Percentiles rank a stretch among this genome's conserved stretches.
These are phyloP conservation scores for Himalopsyche japonica DNA, from an alignment of 2,888 invertebrate species.

Conservation along the genomic window DNA sequence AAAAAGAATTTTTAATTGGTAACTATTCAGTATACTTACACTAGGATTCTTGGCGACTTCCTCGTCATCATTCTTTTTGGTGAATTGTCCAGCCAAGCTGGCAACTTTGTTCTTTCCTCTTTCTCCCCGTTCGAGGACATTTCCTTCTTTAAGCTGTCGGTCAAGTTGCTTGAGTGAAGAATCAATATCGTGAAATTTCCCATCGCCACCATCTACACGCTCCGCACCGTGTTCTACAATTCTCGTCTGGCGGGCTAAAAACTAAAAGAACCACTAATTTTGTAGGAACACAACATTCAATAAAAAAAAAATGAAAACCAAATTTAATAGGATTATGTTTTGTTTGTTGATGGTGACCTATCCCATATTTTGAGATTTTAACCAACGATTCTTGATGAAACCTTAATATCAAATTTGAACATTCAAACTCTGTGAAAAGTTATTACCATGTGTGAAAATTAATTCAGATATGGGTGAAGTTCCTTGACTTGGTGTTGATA, in stretches of 20 bases:
- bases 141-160: conserved; percentile 77
- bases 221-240: conserved; percentile 69
- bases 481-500: too few species aligned
- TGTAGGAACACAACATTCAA: too few species aligned
- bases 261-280: conserved; percentile 47
- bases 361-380: too few species aligned
- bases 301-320: too few species aligned
- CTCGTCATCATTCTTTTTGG: conserved; percentile 60
- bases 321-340: too few species aligned
- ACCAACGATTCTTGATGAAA: too few species aligned
- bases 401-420: too few species aligned
- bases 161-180: conserved; percentile 71
- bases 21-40: not conserved
- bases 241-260: conserved; percentile 69
- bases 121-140: conserved; percentile 65
- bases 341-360: too few species aligned
- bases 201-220: conserved; percentile 56
- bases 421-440: too few species aligned
- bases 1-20: not conserved
- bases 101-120: conserved; percentile 78
- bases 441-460: too few species aligned
- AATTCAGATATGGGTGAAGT: too few species aligned
- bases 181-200: conserved; percentile 74
- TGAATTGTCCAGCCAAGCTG: conserved; percentile 81
- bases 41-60: conserved; percentile 46